Evolutionary conservation across 2,888 invertebrate species (phyloP).

Genomic region (Himalopsyche kuldschensis): DNA sequence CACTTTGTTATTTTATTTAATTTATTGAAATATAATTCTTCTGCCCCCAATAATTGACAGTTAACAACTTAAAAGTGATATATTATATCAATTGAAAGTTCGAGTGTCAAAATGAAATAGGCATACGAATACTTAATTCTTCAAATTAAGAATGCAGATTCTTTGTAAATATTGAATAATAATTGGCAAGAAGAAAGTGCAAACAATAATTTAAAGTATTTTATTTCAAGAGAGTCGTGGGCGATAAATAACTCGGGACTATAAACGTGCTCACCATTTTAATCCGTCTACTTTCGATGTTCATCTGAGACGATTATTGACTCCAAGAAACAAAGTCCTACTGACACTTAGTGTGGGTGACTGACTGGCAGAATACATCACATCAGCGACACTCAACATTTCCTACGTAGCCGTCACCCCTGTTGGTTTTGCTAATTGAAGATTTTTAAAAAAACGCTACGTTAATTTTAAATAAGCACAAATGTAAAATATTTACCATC

Average conservation of each 20-base stretch:
- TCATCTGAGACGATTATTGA: background rate
- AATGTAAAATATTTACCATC: no score
- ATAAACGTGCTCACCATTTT: constrained; percentile 8
- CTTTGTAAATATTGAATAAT: background rate
- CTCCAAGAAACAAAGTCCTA: background rate
- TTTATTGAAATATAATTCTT: no score
- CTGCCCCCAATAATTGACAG: no score
- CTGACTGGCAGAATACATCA: background rate
- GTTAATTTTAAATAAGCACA: no score
- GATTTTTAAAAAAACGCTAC: no score
- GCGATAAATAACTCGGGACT: background rate
- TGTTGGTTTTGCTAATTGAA: no score
- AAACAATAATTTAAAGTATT: background rate
- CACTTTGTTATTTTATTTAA: no score
- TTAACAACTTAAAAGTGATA: no score
- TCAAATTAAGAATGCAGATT: background rate
- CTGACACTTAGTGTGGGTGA: background rate
- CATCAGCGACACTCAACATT: background rate
- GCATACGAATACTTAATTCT: no score
- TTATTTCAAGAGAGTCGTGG: background rate
- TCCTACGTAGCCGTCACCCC: background rate
- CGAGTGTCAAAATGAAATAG: no score
- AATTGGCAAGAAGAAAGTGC: background rate
- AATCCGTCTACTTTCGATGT: constrained; percentile 11
- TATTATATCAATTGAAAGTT: no score